A percentile compares a stretch with the other conserved stretches of the same genome.
phyloP scores from a whole-genome alignment of 2,797 vertebrate genomes.

The Botia almorhae region DNA sequence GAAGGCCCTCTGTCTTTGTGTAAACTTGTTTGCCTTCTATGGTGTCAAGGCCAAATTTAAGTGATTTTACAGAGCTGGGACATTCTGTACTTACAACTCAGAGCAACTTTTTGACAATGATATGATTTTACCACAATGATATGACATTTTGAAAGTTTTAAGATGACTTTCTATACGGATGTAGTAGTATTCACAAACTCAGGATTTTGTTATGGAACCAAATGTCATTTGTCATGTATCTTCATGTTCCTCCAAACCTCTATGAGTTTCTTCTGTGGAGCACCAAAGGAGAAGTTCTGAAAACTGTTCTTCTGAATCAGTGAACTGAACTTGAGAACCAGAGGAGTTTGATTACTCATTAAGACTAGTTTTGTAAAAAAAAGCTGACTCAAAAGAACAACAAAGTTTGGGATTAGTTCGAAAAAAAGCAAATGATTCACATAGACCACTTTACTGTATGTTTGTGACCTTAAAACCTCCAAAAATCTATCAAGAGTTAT shows the following conservation, averaged over 20 bases:
- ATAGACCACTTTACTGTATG: no score
- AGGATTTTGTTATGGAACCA: conserved; percentile 43
- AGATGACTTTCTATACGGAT: no score
- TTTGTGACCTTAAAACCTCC: not conserved
- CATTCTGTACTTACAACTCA: conserved; percentile 24
- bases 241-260: no score
- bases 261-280: no score
- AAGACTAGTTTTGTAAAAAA: not conserved
- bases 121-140: conserved; percentile 28
- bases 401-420: no score
- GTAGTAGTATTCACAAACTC: not conserved
- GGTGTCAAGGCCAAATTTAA: conserved; percentile 34
- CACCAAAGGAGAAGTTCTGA: not conserved
- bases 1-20: not conserved
- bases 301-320: not conserved
- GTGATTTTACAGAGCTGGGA: conserved; percentile 32
- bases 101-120: conserved; percentile 17
- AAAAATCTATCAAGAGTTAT: not conserved
- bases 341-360: not conserved
- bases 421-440: no score
- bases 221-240: conserved; percentile 7
- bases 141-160: conserved; percentile 3
- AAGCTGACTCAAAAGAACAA: no score
- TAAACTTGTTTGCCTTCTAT: conserved; percentile 14
- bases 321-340: not conserved